Base-by-base conservation (phyloP, 2,797 vertebrate genomes). In the Buceros bicornis region DNA sequence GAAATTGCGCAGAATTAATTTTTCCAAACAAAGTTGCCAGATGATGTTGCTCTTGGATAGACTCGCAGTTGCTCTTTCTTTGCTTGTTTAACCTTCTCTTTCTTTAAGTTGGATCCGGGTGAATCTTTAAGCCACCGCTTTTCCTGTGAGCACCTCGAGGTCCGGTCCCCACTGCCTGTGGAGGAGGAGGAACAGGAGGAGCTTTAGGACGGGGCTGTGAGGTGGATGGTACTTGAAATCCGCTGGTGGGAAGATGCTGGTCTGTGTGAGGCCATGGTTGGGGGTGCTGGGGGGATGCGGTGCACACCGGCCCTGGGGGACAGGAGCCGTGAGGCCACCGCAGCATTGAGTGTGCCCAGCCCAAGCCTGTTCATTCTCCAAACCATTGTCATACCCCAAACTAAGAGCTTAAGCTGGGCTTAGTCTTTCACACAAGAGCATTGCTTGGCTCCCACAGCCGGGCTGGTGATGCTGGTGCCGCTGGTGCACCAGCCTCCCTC, bases 21-120 rank as follows among this genome's bases (percentile, higher is more conserved):
- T 96, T 93, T 92, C 94, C 93, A 43, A 74, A 29, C 45, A 24
- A 21, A 31, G 76, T 48, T 73, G 93, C 81, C 89, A 91, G 35
- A n/a, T 4, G 50, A 45, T 95, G 93, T 88, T 94, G 80, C 82
- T 95, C n/a, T 95, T 95, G 94, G 90, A 78, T 10, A 24, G 71
- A 7, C 70, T 40, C 1, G 1, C 16, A 1, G 1, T 22, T 61
- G 53, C 91, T 81, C 67, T 66, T 77, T 61, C 50, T 70, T 47
- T 69, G 87, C 81, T 85, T 33, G 2, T 82, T 95, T 85, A 72
- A 87, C 78, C 74, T 84, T 40, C 40, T 20, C 1, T 37, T 90
- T 64, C 79, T 84, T 74, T 65, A 8, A 22, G 15, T 37, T 26
- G 93, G 88, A 60, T 70, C 66, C 0, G 12, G 21, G 37, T n/a